A percentile compares a stretch with the other conserved stretches of the same genome.
Conservation (phyloP, 1,140 invertebrate genomes). For the Portunus trituberculatus region DNA sequence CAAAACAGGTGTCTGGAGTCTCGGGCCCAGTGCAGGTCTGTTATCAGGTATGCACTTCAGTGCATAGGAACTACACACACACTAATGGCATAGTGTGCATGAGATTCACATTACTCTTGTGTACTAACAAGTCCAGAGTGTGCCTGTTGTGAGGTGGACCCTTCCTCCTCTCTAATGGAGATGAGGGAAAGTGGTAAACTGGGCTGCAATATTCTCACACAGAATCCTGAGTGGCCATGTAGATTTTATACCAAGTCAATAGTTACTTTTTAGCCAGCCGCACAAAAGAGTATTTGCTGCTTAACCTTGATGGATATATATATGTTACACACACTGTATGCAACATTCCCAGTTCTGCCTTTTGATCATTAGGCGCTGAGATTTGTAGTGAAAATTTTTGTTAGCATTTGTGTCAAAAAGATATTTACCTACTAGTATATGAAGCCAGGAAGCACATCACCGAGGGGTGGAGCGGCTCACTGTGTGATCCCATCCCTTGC, state of each 20-base stretch:
- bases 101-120: not conserved
- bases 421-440: not conserved
- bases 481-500: no score
- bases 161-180: not conserved
- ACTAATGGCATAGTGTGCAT: not conserved
- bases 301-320: not conserved
- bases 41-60: not conserved
- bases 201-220: not conserved
- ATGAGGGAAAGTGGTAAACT: not conserved
- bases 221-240: not conserved
- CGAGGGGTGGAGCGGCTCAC: no score
- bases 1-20: not conserved
- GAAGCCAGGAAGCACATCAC: not conserved
- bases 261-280: not conserved
- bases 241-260: slow-evolving; percentile 1
- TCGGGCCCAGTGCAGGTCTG: not conserved
- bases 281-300: not conserved
- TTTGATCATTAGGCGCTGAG: not conserved
- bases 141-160: no score
- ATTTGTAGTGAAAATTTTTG: not conserved
- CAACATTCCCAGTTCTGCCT: not conserved
- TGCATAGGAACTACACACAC: not conserved
- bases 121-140: not conserved
- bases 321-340: not conserved
- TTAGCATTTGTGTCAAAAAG: slow-evolving; percentile 11